Conservation (phyloP, 2,113 vertebrate genomes). For the Heliornis fulica region DNA sequence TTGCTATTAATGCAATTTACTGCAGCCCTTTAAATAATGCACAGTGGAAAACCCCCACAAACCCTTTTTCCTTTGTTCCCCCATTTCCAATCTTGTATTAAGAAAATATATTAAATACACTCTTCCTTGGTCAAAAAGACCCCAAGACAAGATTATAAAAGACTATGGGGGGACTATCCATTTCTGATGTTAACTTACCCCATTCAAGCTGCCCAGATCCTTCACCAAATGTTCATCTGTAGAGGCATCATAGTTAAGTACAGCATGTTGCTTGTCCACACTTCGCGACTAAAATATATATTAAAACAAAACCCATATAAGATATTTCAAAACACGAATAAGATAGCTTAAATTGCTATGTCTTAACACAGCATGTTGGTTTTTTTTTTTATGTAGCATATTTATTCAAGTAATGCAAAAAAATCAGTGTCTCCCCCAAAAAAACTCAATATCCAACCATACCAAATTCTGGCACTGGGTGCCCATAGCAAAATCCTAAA, state of each 20-base stretch:
- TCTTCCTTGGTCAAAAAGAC: background rate
- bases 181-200: slow-evolving; percentile 80
- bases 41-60: background rate
- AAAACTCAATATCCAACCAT: background rate
- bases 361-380: background rate
- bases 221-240: slow-evolving; percentile 94
- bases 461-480: background rate
- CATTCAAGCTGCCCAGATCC: slow-evolving; percentile 96
- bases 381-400: background rate
- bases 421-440: background rate
- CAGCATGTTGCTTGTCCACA: slow-evolving; percentile 97
- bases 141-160: background rate
- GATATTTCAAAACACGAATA: background rate
- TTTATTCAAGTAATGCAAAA: background rate
- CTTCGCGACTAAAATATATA: slow-evolving; percentile 86
- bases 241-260: slow-evolving; percentile 92
- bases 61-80: background rate
- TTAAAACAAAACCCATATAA: background rate
- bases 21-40: background rate
- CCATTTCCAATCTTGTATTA: background rate
- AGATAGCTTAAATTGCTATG: background rate
- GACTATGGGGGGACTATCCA: background rate
- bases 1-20: background rate
- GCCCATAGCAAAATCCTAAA: background rate
- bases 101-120: background rate